A percentile compares a stretch with the other conserved stretches of the same genome.
Evolutionary conservation across 2,113 vertebrate genomes (phyloP).

Genomic region (Irena cyanogastra): DNA sequence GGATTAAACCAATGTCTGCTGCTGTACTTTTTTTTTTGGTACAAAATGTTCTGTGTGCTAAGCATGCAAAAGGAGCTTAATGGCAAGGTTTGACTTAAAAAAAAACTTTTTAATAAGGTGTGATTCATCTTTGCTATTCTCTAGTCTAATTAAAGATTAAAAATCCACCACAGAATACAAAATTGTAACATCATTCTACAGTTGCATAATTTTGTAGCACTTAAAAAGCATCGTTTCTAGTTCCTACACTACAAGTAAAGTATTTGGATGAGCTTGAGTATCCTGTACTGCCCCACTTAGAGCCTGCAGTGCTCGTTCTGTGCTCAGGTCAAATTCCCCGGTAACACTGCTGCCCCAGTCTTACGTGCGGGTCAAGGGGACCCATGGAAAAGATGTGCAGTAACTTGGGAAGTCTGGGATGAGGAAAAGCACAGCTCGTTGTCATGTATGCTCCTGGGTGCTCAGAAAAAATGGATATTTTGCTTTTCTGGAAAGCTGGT

Average conservation of each 20-base stretch:
- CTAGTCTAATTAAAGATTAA: slow-evolving; percentile 40
- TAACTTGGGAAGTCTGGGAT: neutral
- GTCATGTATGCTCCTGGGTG: fast-evolving
- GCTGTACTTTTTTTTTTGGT: neutral
- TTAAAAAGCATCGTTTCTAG: neutral
- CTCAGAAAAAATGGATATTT: neutral
- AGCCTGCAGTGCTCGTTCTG: neutral
- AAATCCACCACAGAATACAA: slow-evolving; percentile 8
- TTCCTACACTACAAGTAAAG: neutral
- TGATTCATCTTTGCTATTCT: slow-evolving; percentile 42
- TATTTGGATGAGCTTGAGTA: neutral
- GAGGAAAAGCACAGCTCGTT: neutral
- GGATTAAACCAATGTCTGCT: neutral
- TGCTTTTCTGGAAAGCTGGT: neutral
- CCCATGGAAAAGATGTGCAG: neutral
- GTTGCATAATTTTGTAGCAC: neutral
- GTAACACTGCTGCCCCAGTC: neutral
- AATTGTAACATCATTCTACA: neutral
- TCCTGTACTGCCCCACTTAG: neutral
- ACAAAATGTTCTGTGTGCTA: neutral
- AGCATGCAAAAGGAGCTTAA: neutral
- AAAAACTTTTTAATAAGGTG: neutral
- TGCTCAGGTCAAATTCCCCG: neutral
- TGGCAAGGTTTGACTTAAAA: neutral
- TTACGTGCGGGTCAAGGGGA: no score